Conservation (phyloP, 2,113 vertebrate genomes). For the Pantherophis guttatus region DNA sequence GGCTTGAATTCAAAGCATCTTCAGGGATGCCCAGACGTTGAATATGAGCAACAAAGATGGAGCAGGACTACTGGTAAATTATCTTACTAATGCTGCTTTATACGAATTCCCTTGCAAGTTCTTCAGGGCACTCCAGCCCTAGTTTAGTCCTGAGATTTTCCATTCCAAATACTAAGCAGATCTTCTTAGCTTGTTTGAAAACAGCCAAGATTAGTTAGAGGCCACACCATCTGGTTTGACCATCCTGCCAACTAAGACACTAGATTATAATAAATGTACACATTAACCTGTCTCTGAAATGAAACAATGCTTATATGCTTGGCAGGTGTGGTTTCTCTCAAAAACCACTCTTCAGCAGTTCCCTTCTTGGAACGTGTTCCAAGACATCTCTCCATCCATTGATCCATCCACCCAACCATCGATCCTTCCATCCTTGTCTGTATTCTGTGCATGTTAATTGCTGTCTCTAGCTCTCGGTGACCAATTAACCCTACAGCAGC, state of each 20-base stretch:
- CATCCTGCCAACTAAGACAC: not conserved
- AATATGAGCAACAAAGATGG: not conserved
- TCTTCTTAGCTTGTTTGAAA: not conserved
- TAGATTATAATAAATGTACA: not conserved
- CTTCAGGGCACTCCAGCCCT: not conserved
- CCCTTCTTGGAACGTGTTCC: not conserved
- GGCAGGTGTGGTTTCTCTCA: not conserved
- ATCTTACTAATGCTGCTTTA: not conserved
- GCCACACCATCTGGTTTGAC: not conserved
- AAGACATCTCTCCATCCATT: not conserved
- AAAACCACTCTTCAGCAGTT: not conserved
- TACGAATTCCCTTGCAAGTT: not conserved
- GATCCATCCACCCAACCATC: not conserved
- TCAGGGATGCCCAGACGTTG: not conserved
- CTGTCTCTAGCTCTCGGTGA: not conserved
- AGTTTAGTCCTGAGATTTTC: not conserved
- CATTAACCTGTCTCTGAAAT: not conserved
- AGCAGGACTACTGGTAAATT: not conserved
- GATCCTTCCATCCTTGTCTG: not conserved
- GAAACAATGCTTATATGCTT: not conserved
- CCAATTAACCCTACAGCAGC: constrained; percentile 12
- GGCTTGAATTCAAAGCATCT: not conserved
- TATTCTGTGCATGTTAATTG: not conserved
- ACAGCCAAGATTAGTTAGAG: not conserved
- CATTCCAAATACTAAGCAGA: not conserved